Conservation (phyloP, 1,140 invertebrate species). For the Eupristina koningsbergeri region DNA sequence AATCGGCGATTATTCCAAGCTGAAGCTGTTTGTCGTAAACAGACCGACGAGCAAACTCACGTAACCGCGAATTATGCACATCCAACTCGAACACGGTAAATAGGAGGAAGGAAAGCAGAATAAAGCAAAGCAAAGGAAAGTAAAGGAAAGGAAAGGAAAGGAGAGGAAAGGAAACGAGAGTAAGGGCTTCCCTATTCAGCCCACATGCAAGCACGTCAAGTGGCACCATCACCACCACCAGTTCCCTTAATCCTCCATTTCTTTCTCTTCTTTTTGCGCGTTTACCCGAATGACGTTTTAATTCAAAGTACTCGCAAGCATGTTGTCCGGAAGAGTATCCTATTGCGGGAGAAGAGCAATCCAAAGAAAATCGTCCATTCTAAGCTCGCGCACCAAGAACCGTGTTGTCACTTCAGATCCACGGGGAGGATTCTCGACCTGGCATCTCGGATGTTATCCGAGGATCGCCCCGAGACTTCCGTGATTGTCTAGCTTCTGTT, state of each 20-base stretch:
- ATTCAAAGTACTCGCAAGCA: constrained; percentile 43
- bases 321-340: too few relatives aligned
- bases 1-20: background rate
- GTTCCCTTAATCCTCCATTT: background rate
- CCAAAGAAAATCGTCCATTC: background rate
- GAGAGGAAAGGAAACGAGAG: background rate
- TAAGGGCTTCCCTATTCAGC: background rate
- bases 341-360: background rate
- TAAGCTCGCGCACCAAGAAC: background rate
- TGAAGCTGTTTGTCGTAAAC: constrained; percentile 1
- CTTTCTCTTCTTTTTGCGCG: background rate
- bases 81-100: background rate
- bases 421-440: too few relatives aligned
- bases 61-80: background rate
- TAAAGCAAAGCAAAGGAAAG: background rate
- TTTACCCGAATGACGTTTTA: constrained; percentile 49
- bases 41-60: background rate
- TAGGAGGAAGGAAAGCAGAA: background rate
- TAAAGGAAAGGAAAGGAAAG: too few relatives aligned
- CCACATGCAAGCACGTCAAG: background rate
- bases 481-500: background rate
- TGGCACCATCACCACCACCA: background rate
- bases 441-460: background rate
- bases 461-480: background rate
- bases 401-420: too few relatives aligned